phyloP scores from a whole-genome alignment of 2,888 invertebrate genomes.

The Conomelus anceps region DNA sequence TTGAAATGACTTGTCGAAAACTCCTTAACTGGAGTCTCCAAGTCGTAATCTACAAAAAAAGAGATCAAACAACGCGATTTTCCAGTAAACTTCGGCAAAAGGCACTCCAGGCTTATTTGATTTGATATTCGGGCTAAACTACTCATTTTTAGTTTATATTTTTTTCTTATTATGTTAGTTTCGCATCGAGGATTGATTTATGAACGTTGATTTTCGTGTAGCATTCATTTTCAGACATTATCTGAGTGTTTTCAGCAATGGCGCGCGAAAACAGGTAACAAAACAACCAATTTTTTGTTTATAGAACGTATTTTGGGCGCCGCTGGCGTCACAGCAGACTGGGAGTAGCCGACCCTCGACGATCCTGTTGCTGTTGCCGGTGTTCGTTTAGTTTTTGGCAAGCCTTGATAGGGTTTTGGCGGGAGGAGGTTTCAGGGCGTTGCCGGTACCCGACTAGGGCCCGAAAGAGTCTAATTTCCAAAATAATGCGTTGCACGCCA shows the following conservation, averaged over 20 bases:
- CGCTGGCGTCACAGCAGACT: slow-evolving; percentile 4
- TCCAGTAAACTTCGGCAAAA: no score
- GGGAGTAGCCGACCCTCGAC: neutral
- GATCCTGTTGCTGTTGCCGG: no score
- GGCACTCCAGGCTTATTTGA: no score
- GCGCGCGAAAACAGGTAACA: neutral
- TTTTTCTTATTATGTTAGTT: neutral
- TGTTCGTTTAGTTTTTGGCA: neutral
- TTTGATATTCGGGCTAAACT: no score
- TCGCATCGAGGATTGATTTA: neutral
- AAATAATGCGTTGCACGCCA: neutral
- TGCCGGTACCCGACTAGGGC: neutral
- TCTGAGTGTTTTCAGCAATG: neutral
- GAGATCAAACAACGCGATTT: no score
- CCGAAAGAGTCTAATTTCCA: neutral
- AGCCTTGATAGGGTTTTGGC: no score
- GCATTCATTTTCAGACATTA: neutral
- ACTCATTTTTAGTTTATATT: neutral
- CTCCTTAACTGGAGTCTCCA: no score
- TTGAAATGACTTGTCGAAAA: no score
- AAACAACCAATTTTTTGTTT: neutral
- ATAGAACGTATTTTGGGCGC: neutral
- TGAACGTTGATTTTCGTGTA: neutral
- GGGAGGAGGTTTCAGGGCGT: neutral
- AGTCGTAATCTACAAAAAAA: no score